Base-by-base conservation (phyloP, 1,140 invertebrate species). In the Rhagoletis pomonella region DNA sequence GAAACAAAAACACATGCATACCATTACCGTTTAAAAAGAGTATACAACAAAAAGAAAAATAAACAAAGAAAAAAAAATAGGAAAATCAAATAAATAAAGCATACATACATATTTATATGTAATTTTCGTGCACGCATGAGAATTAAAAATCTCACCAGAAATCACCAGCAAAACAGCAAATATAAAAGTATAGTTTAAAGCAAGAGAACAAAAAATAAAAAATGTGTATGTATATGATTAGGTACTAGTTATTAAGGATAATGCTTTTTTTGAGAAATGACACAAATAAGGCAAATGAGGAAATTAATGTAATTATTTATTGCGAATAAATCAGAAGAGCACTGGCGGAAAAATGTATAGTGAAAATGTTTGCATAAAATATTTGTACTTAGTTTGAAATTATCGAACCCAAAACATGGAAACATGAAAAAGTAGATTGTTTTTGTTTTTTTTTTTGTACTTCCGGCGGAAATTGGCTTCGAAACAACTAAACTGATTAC, bases 101-200 rank as follows among this genome's bases (percentile, higher is more conserved):
- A n/a, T 62, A 14, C 60, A 62, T 50, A 59, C 50, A 85, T 85
- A 85, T 85, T 85, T 85, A 85, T 47, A 59, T 85, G 81, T 85
- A 85, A 85, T 85, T 85, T 85, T 42, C 6, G 47, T 59, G 81
- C 55, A 85, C 81, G 58, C 81, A 62, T 85, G 12, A 59, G 50
- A 17, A 73, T 73, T 4, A 55, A 55, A 55, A 55, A n/a, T n/a
- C 50, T 55, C 50, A 55, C 50, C 9, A 55, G 50, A 55, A 55
- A 4, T 55, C 50, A 55, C 65, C 5, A 14, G 69, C 69, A 77
- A 42, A 9, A 12, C 4, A n/a, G n/a, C 69, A 77, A 19, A 50
- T 62, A 62, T n/a, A n/a, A n/a, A n/a, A 14, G 17, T 62, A 62
- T 62, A 62, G 60, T 62, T 62, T 62, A 62, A 62, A 62, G 17